Base-by-base conservation (phyloP, 2,888 invertebrate species). In the Nomada flava region DNA sequence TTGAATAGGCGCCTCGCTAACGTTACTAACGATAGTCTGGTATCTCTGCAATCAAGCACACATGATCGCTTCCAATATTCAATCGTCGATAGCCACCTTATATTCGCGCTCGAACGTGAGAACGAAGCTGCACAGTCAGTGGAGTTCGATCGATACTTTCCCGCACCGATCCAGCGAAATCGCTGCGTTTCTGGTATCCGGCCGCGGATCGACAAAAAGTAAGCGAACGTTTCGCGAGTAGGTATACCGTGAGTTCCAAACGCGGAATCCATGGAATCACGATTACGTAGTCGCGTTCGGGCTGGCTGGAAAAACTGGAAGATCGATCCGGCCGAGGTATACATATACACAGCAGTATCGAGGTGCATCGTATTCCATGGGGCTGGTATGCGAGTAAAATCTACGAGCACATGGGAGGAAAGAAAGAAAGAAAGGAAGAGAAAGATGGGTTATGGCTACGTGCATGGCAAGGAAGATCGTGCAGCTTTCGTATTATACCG, bases 251-350 rank as follows among this genome's bases (percentile, higher is more conserved):
- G 52, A 23, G 55, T 60, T 23, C 20, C 20, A 29, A 29, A 70
- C 57, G 57, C 64, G 76, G 36, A 76, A 70, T 70, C 42, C 64
- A 64, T 70, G 44, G 69, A 65, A 70, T 68, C 57, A 60, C 69
- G 52, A 79, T 69, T 64, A 69, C 62, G 57, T 36, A 23, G 65
- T 57, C 9, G 26, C 20, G 44, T 63, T 55, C 42, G 20, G 26
- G 63, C 50, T 26, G 26, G 42, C 20, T 69, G 68, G 68, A 63
- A 65, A 68, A 72, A 72, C 26, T 44, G 23, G 50, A 63, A 47
- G 83, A 86, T 81, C 70, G 74, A 85, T 85, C 60, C 55, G 23
- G 36, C 20, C 68, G n/a, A 59, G 15, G 36, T 7, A 60, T 76
- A 57, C 62, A 5, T 44, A 42, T 7, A 18, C n/a, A 18, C 2